Conservation (phyloP, 2,113 vertebrate genomes). For the Melanerpes formicivorus region DNA sequence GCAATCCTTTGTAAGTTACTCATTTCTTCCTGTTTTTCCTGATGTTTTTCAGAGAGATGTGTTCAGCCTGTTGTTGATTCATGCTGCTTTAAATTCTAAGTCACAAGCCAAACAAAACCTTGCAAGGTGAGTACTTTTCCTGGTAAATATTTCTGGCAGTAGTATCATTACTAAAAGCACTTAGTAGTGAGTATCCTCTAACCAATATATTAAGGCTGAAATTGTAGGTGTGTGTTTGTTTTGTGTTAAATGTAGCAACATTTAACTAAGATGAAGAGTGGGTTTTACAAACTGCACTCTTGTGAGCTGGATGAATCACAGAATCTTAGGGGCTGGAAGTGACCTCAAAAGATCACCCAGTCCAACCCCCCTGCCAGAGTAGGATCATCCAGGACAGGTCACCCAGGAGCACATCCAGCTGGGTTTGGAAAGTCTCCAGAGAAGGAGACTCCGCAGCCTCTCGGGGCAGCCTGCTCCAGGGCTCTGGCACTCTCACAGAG, state of each 20-base stretch:
- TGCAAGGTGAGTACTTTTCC: constrained; percentile 80
- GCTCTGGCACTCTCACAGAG: too few species aligned
- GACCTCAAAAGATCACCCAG: too few species aligned
- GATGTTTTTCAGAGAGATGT: constrained; percentile 87
- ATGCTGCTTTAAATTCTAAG: constrained; percentile 87
- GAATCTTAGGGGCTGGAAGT: too few species aligned
- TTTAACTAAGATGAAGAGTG: not conserved
- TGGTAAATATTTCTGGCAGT: not conserved
- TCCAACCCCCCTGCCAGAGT: too few species aligned
- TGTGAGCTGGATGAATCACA: not conserved
- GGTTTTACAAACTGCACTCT: not conserved
- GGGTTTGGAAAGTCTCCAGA: too few species aligned
- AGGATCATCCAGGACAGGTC: too few species aligned
- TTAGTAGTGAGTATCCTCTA: not conserved
- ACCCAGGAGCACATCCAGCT: too few species aligned
- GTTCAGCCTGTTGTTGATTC: constrained; percentile 90
- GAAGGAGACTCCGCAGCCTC: too few species aligned
- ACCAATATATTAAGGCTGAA: not conserved
- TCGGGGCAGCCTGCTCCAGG: too few species aligned
- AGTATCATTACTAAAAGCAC: not conserved
- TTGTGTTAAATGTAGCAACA: not conserved
- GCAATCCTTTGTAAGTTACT: not conserved
- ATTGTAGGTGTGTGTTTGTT: not conserved
- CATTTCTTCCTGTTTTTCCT: not conserved
- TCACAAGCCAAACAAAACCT: constrained; percentile 80